Base-by-base conservation (phyloP, 1,140 invertebrate genomes). In the Pogonus chalceus region DNA sequence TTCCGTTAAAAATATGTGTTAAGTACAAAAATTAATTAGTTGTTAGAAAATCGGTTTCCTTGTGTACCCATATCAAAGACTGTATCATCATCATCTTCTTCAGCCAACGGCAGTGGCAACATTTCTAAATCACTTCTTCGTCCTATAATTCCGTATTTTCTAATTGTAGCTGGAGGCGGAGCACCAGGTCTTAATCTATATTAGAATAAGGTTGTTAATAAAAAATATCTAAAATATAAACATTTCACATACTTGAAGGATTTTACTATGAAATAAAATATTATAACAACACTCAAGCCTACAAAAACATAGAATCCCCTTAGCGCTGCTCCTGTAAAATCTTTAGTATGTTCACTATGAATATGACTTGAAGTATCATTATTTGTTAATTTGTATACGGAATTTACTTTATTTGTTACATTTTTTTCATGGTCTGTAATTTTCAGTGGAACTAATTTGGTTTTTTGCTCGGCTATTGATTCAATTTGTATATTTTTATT, bases 61-160 rank as follows among this genome's bases (percentile, higher is more conserved):
- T 54, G 53, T 23, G 18, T 37, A 20, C 53, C 53, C 3, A 69
- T 58, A 65, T 78, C 77, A 60, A 79, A 79, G 39, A 79, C 67
- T 51, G 75, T 78, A 52, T 78, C 76, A 60, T 79, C 76, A 3
- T 79, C 77, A 24, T 79, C 77, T 50, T 80, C 77, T 50, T 79
- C 77, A 46, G 76, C 76, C 21, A 78, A 62, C 21, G 75, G 77
- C 43, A 80, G 63, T 56, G 76, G 78, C 54, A 73, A 62, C 78
- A 80, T 79, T 63, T 79, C 78, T 9, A 80, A 69, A 63, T 80
- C 77, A 62, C 73, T 76, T 60, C 75, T 69, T 54, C 72, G 71
- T 24, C 76, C 66, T 46, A 77, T 63, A 23, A 80, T 61, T 23
- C 78, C 78, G 59, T 80, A 80, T 59, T 78, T 79, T 56, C 72